Conservation (phyloP, 2,113 vertebrate genomes). For the Crypturellus undulatus region DNA sequence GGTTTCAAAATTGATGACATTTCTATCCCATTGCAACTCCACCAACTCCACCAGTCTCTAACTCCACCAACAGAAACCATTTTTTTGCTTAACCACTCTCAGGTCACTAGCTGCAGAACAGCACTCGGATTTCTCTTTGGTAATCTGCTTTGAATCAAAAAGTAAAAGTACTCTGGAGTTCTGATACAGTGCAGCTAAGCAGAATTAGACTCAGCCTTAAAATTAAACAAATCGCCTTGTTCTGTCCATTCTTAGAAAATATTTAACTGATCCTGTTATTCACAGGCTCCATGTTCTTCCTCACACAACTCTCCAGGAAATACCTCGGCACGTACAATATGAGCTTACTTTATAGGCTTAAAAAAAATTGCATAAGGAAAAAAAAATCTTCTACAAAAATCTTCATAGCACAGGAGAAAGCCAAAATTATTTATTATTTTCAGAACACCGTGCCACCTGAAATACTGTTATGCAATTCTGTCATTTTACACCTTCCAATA, state of each 20-base stretch:
- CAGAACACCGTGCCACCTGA: neutral
- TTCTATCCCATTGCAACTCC: neutral
- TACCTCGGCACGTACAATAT: neutral
- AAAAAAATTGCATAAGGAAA: too few species aligned
- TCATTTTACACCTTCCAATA: neutral
- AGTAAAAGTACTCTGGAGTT: neutral
- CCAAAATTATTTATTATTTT: neutral
- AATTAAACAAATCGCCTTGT: neutral
- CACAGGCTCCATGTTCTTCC: neutral
- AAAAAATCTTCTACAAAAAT: neutral
- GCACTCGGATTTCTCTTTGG: neutral
- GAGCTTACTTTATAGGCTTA: neutral
- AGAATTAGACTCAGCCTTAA: neutral
- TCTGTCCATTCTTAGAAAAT: neutral
- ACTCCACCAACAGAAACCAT: neutral
- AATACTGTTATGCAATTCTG: neutral
- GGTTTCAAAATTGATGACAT: neutral
- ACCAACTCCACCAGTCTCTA: neutral
- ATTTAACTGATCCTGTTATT: neutral
- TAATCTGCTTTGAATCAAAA: neutral
- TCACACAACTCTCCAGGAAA: neutral
- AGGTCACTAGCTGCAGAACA: neutral
- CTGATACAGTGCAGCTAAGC: neutral
- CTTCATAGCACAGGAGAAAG: neutral
- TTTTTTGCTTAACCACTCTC: neutral